phyloP scores from a whole-genome alignment of 2,113 vertebrate genomes.

The Ellobius talpinus region DNA sequence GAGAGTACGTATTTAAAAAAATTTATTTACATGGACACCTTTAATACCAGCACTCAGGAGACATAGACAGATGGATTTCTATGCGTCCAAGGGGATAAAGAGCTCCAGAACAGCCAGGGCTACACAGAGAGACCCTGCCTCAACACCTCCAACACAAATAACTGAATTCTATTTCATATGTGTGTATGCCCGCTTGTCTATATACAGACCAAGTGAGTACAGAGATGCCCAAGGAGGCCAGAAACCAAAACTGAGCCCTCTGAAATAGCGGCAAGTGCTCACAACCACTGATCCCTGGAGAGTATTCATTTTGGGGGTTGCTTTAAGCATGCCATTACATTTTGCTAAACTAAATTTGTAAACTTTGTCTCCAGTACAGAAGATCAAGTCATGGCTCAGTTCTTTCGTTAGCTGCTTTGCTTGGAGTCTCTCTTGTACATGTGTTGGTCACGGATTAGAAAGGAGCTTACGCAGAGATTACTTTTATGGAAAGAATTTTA shows the following conservation, averaged over 20 bases:
- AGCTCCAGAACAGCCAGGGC: background rate
- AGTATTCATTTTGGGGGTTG: background rate
- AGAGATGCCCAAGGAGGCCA: background rate
- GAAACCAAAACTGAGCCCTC: background rate
- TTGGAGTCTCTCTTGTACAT: background rate
- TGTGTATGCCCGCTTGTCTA: background rate
- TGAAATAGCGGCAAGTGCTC: background rate
- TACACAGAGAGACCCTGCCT: background rate
- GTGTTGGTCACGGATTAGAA: background rate
- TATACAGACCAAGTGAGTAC: background rate
- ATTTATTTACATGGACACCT: background rate
- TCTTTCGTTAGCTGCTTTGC: background rate
- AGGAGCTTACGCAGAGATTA: background rate
- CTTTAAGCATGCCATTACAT: conserved; percentile 14
- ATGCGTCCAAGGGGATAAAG: background rate
- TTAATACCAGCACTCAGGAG: background rate
- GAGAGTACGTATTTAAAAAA: background rate
- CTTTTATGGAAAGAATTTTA: background rate
- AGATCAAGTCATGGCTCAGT: background rate
- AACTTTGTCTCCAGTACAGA: background rate
- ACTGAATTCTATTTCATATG: background rate
- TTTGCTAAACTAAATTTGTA: background rate
- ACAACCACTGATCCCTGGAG: background rate
- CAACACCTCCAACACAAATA: background rate
- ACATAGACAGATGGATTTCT: background rate